Evolutionary conservation across 2,797 vertebrate genomes (phyloP), one percentile per base, ranked within the genome.

Genomic region (Apodemus agrarius): DNA sequence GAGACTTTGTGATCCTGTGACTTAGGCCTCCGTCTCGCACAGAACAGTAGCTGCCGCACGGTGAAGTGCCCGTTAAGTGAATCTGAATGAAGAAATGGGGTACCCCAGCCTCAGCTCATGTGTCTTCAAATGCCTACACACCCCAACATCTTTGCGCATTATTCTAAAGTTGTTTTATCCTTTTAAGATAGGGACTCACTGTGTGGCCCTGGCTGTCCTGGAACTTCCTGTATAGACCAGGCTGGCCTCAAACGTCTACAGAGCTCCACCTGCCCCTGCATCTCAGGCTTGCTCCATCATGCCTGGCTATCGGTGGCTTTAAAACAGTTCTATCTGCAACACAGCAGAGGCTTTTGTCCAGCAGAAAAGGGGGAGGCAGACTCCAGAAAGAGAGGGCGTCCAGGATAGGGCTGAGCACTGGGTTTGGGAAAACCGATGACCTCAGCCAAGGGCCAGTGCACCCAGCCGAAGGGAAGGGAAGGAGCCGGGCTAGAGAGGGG

Each of bases 241-340:
- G 54, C 3, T 75, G 54, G 52, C 52, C 11, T 37, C 22, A 52
- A 85, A n/a, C 10, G 10, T 49, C 13, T 7, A 21, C 34, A 52
- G 49, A 54, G 34, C 54, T 54, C 49, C 4, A 16, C 65, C 49
- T 54, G 34, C 24, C 84, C 72, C 54, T 61, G 52, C n/a, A 74
- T 75, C 85, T 88, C 43, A 52, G 52, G 54, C n/a, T 21, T 52
- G 43, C 31, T 69, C 83, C 63, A 86, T 17, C 31, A 69, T 69
- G 31, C 31, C 83, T n/a, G 40, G 3, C 43, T 69, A 52, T 26
- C 49, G 63, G 14, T 87, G 84, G 16, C 2, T 40, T 97, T 97
- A 91, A 97, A 96, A 1, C 43, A 97, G 96, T 95, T 91, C 43
- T 81, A 97, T 43, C 31, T 94, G 93, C 63, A 96, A 72, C n/a